A percentile compares a stretch with the other conserved stretches of the same genome.
Evolutionary conservation across 2,113 vertebrate genomes (phyloP).

Genomic region (Rhombomys opimus): DNA sequence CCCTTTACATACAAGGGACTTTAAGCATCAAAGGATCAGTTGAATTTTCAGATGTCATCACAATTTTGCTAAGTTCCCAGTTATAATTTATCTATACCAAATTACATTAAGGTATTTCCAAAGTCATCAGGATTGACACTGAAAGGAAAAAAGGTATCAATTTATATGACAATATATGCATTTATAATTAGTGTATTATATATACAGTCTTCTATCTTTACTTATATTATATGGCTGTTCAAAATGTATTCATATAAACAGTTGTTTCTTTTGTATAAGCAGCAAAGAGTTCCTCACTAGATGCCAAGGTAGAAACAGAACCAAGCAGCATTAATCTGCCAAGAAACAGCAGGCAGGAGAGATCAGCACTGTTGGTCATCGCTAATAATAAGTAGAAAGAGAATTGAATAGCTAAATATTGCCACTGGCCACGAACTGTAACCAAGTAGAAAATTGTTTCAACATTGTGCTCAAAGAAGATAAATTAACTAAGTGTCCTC

Average conservation of each 20-base stretch:
- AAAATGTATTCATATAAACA: not conserved
- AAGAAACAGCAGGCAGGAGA: not conserved
- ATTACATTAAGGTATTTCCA: not conserved
- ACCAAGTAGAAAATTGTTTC: not conserved
- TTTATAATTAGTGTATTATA: too few species aligned
- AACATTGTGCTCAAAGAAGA: conserved; percentile 14
- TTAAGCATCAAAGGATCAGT: not conserved
- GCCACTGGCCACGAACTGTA: not conserved
- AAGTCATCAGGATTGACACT: not conserved
- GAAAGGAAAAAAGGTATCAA: not conserved
- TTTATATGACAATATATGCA: not conserved
- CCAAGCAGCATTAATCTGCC: not conserved
- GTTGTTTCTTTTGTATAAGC: not conserved
- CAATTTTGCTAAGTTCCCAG: not conserved
- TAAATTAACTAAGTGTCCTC: conserved; percentile 37
- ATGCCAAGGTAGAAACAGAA: not conserved
- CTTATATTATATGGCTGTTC: not conserved
- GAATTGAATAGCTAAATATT: not conserved
- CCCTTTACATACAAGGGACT: not conserved
- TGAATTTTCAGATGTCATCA: not conserved
- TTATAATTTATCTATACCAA: not conserved
- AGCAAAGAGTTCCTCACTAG: not conserved
- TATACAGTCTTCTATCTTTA: not conserved
- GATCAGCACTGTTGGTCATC: not conserved
- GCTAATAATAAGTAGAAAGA: not conserved